Conservation (phyloP, 2,888 invertebrate species). For the Xestia c-nigrum region DNA sequence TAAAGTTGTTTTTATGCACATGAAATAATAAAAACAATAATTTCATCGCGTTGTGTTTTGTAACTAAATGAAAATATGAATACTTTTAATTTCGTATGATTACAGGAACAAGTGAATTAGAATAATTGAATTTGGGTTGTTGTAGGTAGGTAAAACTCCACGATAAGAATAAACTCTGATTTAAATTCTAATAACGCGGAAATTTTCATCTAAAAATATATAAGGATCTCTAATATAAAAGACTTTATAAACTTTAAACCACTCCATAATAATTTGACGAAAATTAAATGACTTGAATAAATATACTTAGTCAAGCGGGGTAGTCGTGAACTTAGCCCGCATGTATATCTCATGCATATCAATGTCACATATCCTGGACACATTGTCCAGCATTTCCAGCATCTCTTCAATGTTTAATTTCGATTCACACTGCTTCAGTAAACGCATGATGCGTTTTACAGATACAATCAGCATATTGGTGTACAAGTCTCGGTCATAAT, state of each 20-base stretch:
- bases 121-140: neutral
- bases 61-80: too few relatives aligned
- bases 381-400: slow-evolving; percentile 10
- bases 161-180: neutral
- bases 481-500: slow-evolving; percentile 4
- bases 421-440: slow-evolving; percentile 4
- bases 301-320: slow-evolving; percentile 5
- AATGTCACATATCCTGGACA: slow-evolving; percentile 9
- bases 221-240: neutral
- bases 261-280: neutral
- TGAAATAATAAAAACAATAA: neutral
- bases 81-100: neutral
- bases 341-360: slow-evolving; percentile 10
- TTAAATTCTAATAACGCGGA: neutral
- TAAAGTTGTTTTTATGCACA: neutral
- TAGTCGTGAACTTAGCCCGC: slow-evolving; percentile 1
- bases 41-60: too few relatives aligned
- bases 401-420: slow-evolving; percentile 9
- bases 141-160: neutral
- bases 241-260: slow-evolving; percentile 5
- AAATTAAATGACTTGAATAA: neutral
- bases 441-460: neutral
- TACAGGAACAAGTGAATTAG: neutral
- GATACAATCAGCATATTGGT: slow-evolving; percentile 8
- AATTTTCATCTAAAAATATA: neutral